Conservation (phyloP, 2,797 vertebrate genomes). For the Bradypodion pumilum region DNA sequence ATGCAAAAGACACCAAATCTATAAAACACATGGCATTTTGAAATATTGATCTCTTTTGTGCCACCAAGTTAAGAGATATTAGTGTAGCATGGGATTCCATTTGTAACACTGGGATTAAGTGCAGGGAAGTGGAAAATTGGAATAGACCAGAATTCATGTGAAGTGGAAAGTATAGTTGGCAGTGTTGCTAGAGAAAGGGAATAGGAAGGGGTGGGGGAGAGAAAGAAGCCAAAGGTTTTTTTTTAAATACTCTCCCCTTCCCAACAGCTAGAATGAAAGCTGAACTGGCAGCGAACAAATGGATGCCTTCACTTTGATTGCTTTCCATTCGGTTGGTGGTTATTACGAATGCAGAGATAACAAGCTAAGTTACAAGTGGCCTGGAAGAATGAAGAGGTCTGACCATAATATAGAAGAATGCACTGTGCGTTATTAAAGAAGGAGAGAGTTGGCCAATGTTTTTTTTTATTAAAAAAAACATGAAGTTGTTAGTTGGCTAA, state of each 20-base stretch:
- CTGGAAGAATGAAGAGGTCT: slow-evolving; percentile 27
- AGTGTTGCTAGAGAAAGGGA: slow-evolving; percentile 61
- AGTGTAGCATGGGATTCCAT: slow-evolving; percentile 74
- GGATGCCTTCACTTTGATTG: slow-evolving; percentile 36
- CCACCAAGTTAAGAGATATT: slow-evolving; percentile 72
- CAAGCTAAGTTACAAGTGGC: slow-evolving; percentile 35
- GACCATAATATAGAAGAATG: background rate
- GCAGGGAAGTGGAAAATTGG: slow-evolving; percentile 81
- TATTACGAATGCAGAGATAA: slow-evolving; percentile 34
- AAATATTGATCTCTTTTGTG: slow-evolving; percentile 78
- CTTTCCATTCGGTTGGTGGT: slow-evolving; percentile 47
- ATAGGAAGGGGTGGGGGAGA: slow-evolving; percentile 65
- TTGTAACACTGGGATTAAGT: slow-evolving; percentile 77
- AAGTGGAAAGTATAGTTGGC: slow-evolving; percentile 74
- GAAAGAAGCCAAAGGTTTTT: slow-evolving; percentile 53
- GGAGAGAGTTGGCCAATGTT: background rate
- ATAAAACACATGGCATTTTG: slow-evolving; percentile 77
- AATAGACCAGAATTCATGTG: slow-evolving; percentile 75
- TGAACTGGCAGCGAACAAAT: slow-evolving; percentile 48
- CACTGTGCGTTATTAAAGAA: slow-evolving; percentile 4
- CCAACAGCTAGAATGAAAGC: slow-evolving; percentile 30
- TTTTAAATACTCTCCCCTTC: slow-evolving; percentile 35
- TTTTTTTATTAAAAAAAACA: background rate
- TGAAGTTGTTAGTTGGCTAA: background rate
- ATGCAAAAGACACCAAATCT: slow-evolving; percentile 67